phyloP scores from a whole-genome alignment of 2,113 vertebrate genomes.

The Stomatorhinus ivindoensis region DNA sequence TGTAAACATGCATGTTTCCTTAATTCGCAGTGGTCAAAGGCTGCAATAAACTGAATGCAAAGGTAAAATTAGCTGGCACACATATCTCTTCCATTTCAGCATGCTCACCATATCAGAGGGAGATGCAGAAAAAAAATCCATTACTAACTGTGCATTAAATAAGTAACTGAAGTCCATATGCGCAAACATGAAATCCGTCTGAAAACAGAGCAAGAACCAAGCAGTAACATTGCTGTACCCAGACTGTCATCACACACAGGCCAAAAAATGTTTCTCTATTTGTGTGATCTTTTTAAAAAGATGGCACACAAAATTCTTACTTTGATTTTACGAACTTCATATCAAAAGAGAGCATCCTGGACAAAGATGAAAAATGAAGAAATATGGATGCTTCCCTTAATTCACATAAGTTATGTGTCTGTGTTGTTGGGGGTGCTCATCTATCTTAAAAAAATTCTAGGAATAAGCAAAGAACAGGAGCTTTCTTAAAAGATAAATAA shows the following conservation, averaged over 20 bases:
- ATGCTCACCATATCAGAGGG: not conserved
- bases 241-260: not conserved
- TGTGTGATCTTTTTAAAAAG: not conserved
- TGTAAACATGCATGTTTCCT: not conserved
- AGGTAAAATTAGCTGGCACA: not conserved
- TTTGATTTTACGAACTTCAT: not conserved
- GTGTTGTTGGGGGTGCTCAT: not conserved
- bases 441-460: not conserved
- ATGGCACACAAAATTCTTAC: not conserved
- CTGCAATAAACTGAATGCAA: not conserved
- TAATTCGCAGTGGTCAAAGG: not conserved
- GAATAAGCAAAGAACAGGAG: not conserved
- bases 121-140: not conserved
- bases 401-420: not conserved
- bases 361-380: not conserved
- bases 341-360: not conserved
- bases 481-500: not conserved
- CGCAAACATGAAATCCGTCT: not conserved
- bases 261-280: not conserved
- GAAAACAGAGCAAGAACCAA: not conserved
- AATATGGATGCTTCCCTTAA: not conserved
- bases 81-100: not conserved
- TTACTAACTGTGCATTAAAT: not conserved
- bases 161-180: not conserved
- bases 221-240: not conserved